A percentile compares a stretch with the other conserved stretches of the same genome.
phyloP scores from a whole-genome alignment of 64 coral and sea anemone genomes.

The Dendrophyllia cribrosa region DNA sequence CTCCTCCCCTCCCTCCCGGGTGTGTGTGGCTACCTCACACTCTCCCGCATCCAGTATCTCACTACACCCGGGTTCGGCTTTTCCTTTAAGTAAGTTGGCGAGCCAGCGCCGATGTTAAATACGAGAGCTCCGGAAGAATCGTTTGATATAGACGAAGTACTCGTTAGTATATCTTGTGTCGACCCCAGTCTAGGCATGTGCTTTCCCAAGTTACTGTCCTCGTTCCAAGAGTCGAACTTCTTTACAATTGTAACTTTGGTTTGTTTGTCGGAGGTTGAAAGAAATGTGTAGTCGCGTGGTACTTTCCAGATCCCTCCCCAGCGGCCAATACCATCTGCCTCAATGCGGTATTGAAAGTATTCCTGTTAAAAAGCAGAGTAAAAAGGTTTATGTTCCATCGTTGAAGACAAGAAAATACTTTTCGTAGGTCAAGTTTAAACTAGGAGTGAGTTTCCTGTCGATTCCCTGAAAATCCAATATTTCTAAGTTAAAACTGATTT shows the following conservation, averaged over 20 bases:
- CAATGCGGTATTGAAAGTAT: constrained; percentile 84
- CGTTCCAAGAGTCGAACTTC: constrained; percentile 58
- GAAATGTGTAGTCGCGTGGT: constrained; percentile 64
- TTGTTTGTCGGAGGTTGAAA: constrained; percentile 68
- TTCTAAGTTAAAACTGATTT: too few species aligned
- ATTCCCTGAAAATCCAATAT: too few species aligned
- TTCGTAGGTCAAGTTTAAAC: too few species aligned
- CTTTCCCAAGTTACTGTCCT: constrained; percentile 44
- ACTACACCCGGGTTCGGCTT: constrained; percentile 61
- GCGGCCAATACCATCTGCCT: constrained; percentile 68
- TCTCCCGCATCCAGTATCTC: constrained; percentile 87
- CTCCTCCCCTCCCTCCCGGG: too few species aligned
- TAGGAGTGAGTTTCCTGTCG: too few species aligned
- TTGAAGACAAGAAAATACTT: too few species aligned
- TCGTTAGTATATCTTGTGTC: constrained; percentile 47
- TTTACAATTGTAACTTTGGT: constrained; percentile 66
- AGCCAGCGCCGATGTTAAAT: constrained; percentile 6
- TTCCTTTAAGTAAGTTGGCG: constrained; percentile 33
- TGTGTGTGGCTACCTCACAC: constrained; percentile 46
- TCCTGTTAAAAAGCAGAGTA: neutral
- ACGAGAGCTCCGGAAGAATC: constrained; percentile 71
- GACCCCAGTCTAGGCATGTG: constrained; percentile 80
- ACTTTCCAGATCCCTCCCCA: constrained; percentile 85
- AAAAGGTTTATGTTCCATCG: too few species aligned
- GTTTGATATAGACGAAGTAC: constrained; percentile 24